Conservation (phyloP, 2,113 vertebrate genomes). For the Puntigrus tetrazona region DNA sequence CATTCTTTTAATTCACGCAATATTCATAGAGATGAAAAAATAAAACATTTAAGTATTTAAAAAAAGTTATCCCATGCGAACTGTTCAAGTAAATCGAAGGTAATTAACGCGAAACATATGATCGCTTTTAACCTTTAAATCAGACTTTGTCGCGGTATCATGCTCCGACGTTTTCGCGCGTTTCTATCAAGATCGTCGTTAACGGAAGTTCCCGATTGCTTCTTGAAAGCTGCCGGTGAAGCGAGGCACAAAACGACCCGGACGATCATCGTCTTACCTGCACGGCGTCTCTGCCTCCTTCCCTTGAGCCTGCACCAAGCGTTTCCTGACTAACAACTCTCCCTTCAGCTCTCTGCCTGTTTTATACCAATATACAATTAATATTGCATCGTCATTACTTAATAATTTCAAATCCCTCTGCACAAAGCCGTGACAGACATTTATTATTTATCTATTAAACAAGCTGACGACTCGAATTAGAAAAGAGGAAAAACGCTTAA, state of each 20-base stretch:
- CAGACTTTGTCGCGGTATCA: too few relatives aligned
- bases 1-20: neutral
- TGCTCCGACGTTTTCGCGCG: too few relatives aligned
- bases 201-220: neutral
- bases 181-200: neutral
- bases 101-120: neutral
- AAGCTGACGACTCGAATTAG: conserved; percentile 57
- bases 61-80: too few relatives aligned
- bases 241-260: neutral
- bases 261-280: conserved; percentile 6
- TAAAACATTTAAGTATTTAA: neutral
- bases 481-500: neutral
- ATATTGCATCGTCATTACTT: conserved; percentile 86
- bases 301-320: conserved; percentile 56
- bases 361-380: conserved; percentile 83
- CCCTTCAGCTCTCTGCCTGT: conserved; percentile 66
- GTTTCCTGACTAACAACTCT: conserved; percentile 62
- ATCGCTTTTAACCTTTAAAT: neutral
- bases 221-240: neutral
- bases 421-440: conserved; percentile 82
- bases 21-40: neutral
- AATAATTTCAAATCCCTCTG: conserved; percentile 84
- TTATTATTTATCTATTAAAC: conserved; percentile 84
- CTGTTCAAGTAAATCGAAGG: neutral
- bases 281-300: neutral